Evolutionary conservation across 2,888 invertebrate species (phyloP), one percentile per base, ranked within the genome.

Genomic region (Ennomos fuscantarius): DNA sequence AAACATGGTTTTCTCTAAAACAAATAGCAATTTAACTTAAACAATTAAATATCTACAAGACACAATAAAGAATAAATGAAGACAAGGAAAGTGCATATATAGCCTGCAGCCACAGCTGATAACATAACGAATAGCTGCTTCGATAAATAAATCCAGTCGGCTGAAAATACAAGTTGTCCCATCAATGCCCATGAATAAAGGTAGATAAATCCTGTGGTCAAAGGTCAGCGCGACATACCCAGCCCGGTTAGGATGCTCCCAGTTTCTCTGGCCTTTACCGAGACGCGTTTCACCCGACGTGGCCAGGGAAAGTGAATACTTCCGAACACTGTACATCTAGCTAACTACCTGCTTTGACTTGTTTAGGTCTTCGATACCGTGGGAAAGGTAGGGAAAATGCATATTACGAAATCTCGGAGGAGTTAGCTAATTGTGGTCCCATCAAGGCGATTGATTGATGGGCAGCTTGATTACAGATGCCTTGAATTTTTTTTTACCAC

Each of bases 241-340:
- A 47, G 58, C 46, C 32, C 55, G 37, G 13, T 48, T 62, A 45
- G 78, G 79, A 84, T 78, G 82, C 76, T 75, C 75, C 53, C 50
- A 63, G 73, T 85, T 82, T 85, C 87, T 80, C 84, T 86, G 85
- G 79, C 87, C 86, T 86, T 84, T 81, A 68, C 63, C 68, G 73
- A 78, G 74, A 74, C 72, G 71, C 71, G 74, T 85, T 82, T 80
- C 80, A 73, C 75, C 66, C 60, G 58, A 62, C 66, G 63, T 74
- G 66, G 34, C 46, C 40, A 35, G 58, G 45, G 83, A 82, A 86
- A 84, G 86, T 81, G 69, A 69, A 68, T 65, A 76, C 79, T 79
- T 80, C 80, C 74, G 72, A 72, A 70, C 69, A 67, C 65, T 60
- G 46, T 47, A 53, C 53, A 33, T 49, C 49, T 40, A 71, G 69